Evolutionary conservation across 1,140 invertebrate species (phyloP), one percentile per base, ranked within the genome.

Genomic region (Adelges cooleyi): DNA sequence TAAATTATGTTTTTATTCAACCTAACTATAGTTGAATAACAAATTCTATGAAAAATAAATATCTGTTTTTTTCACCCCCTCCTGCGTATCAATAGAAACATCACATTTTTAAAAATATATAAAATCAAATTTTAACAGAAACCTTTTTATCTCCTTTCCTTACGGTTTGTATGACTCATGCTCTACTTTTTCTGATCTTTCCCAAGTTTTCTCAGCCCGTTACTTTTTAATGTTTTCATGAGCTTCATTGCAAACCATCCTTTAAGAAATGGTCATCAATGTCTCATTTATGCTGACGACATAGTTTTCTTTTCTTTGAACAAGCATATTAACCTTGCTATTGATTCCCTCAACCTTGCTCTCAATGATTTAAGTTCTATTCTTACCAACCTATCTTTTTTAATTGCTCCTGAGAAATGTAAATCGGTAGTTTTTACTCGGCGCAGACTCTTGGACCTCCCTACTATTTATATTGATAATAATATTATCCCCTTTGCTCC

Each of bases 201-300:
- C 50, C 11, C 50, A 29, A 33, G 50, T 11, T 33, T 23, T 27
- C 50, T 52, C 11, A 52, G 50, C 22, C 50, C n/a, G 0, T 8
- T 52, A 10, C 50, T 52, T 4, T 52, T 52, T 33, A 52, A 52
- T 52, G n/a, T 29, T 6, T 52, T 29, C 9, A 52, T 52, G 50
- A 33, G n/a, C 18, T 6, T 52, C 5, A 17, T 52, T 18, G 27
- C 25, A 8, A 29, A 52, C 8, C n/a, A 51, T 33, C 27, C 33
- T 17, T 52, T 17, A 2, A 17, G n/a, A 9, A 8, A 1, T 17
- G 50, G 50, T 3, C 27, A 52, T 2, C 10, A 29, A 5, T 52
- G 23, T 27, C 50, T 52, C 22, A 52, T 52, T 8, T 52, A 52
- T 9, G 50, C 27, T 2, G 50, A 29, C 33, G 50, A 52, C 22